Evolutionary conservation across 2,888 invertebrate genomes (phyloP).

Genomic region (Phyto melanocephala): DNA sequence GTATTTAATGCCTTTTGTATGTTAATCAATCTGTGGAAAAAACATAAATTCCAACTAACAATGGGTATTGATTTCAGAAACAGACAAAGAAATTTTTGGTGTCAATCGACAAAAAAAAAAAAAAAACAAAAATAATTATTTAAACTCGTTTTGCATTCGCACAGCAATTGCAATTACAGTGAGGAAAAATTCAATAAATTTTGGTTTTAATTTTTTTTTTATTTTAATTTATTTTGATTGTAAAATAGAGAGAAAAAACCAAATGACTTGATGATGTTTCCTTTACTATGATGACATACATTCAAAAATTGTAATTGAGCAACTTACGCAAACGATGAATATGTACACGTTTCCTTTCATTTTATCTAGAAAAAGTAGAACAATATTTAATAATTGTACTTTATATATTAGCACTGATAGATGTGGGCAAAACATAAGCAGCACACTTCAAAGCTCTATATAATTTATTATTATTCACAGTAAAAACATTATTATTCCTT

Average conservation of each 20-base stretch:
- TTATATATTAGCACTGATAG: not conserved
- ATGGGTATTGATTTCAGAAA: conserved; percentile 43
- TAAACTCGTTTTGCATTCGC: not conserved
- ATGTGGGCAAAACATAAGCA: not conserved
- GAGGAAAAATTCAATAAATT: conserved; percentile 14
- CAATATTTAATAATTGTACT: conserved; percentile 33
- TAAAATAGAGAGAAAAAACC: not conserved
- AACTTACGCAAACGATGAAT: conserved; percentile 51
- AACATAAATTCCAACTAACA: conserved; percentile 37
- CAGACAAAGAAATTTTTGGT: conserved; percentile 28
- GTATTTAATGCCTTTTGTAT: conserved; percentile 65
- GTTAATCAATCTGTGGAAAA: conserved; percentile 49
- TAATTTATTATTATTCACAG: no score
- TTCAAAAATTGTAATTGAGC: conserved; percentile 36
- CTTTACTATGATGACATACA: conserved; percentile 50
- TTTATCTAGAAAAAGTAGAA: conserved; percentile 38
- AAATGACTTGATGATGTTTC: conserved; percentile 19
- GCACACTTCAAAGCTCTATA: no score
- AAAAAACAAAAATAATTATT: not conserved
- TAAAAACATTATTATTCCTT: no score
- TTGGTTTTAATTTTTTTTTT: not conserved
- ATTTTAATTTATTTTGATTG: conserved; percentile 13
- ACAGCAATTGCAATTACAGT: not conserved
- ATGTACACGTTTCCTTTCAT: conserved; percentile 50
- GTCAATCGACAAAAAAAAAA: conserved; percentile 33